Evolutionary conservation across 2,888 invertebrate species (phyloP), one percentile per base, ranked within the genome.

Genomic region (Hyposoter didymator): DNA sequence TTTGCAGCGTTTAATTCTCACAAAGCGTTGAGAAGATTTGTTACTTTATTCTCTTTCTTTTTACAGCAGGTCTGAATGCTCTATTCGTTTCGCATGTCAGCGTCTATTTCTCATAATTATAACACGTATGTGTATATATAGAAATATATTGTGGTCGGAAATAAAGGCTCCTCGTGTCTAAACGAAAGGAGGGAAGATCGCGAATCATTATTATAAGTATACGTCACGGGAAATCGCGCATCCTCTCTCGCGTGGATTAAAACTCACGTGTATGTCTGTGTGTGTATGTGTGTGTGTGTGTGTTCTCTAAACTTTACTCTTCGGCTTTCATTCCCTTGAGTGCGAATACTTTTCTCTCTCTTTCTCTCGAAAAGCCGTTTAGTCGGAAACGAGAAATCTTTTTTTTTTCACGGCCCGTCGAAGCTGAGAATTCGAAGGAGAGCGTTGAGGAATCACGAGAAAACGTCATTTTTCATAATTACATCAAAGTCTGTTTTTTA

Each of bases 291-390:
- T 64, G 81, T 78, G 43, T 73, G 67, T 64, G 39, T 39, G 8
- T 39, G 39, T 39, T 67, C 78, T 79, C 80, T 79, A 78, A 70
- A 72, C 73, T 55, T 79, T 78, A 28, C 64, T 47, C 62, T 55
- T 59, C n/a, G 39, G 47, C 12, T 47, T 66, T 52, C 74, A 14
- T 75, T 76, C 49, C 73, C 69, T 66, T 59, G 45, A 55, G 69
- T 39, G 74, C 45, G 75, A 67, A 67, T 64, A 72, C 69, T 55
- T 78, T 7, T 28, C 28, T 59, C 59, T 59, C 17, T 49, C 47
- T 49, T n/a, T 49, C 47, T 17, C 14, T n/a, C 73, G 79, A 78
- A 89, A 89, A 89, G 88, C 90, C 89, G 90, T 91, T 90, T 90
- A 86, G 88, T 84, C 84, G 89, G 88, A 88, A 88, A 89, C 88